A percentile compares a stretch with the other conserved stretches of the same genome.
Conservation (phyloP, 1,140 invertebrate genomes). For the Laupala kohalensis region DNA sequence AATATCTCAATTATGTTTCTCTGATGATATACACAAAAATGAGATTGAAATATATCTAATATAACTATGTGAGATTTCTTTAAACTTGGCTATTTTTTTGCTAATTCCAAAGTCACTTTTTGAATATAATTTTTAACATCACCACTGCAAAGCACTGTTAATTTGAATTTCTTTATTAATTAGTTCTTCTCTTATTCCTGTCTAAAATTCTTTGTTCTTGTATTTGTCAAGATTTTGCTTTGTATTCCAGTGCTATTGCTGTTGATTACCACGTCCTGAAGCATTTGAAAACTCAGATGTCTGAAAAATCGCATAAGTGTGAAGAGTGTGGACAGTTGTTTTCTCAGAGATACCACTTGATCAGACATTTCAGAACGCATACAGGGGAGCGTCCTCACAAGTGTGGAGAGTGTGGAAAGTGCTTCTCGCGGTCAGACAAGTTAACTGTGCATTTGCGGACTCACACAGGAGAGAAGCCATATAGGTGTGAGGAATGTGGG, state of each 20-base stretch:
- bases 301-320: slow-evolving; percentile 41
- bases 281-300: slow-evolving; percentile 53
- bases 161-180: too few relatives aligned
- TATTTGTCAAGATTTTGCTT: too few relatives aligned
- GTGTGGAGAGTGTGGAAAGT: slow-evolving; percentile 39
- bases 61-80: too few relatives aligned
- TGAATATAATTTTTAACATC: too few relatives aligned
- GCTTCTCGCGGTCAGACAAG: slow-evolving; percentile 28
- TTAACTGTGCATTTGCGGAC: slow-evolving; percentile 28
- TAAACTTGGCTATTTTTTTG: too few relatives aligned
- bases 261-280: not conserved
- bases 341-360: slow-evolving; percentile 37
- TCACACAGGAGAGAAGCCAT: slow-evolving; percentile 27
- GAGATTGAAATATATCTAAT: too few relatives aligned
- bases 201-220: too few relatives aligned
- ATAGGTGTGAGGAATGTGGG: slow-evolving; percentile 25
- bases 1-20: too few relatives aligned
- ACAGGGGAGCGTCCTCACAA: slow-evolving; percentile 38
- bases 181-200: too few relatives aligned
- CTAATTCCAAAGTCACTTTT: too few relatives aligned
- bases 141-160: too few relatives aligned
- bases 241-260: not conserved
- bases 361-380: slow-evolving; percentile 41
- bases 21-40: too few relatives aligned
- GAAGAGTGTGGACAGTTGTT: slow-evolving; percentile 34